Percentiles rank a stretch among this genome's conserved stretches.
Evolutionary conservation across 2,113 vertebrate species (phyloP).

Genomic region (Thunnus maccoyii): DNA sequence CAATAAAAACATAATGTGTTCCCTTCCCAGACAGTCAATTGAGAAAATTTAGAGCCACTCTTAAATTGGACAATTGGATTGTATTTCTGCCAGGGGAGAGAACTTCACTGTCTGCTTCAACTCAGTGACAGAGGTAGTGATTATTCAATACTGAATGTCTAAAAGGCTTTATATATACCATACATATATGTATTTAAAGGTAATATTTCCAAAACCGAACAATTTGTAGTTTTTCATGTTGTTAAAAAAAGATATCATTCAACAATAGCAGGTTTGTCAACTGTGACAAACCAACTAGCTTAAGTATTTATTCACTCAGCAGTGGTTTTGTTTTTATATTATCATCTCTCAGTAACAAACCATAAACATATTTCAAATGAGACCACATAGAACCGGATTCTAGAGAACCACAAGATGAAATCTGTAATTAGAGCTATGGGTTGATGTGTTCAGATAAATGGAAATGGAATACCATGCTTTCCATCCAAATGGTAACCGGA

Average conservation of each 20-base stretch:
- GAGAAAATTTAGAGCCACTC: constrained; percentile 43
- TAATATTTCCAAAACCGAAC: constrained; percentile 33
- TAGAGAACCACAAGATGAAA: constrained; percentile 44
- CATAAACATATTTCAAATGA: constrained; percentile 51
- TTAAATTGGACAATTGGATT: constrained; percentile 57
- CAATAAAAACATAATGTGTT: constrained; percentile 43
- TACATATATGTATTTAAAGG: neutral
- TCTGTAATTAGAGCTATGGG: constrained; percentile 50
- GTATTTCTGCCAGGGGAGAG: constrained; percentile 44
- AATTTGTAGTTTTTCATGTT: constrained; percentile 1
- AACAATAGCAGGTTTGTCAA: constrained; percentile 45
- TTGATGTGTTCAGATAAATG: constrained; percentile 57
- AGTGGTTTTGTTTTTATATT: constrained; percentile 37
- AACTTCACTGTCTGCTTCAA: constrained; percentile 45
- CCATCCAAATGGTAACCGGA: constrained; percentile 47
- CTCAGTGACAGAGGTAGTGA: constrained; percentile 18
- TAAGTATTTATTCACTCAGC: constrained; percentile 26
- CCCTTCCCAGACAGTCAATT: constrained; percentile 8
- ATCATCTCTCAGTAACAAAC: constrained; percentile 33
- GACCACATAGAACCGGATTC: constrained; percentile 38
- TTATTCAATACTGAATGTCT: constrained; percentile 19
- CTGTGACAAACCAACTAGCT: constrained; percentile 30
- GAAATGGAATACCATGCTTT: constrained; percentile 39
- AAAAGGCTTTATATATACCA: neutral
- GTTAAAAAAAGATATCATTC: constrained; percentile 35